A percentile compares a stretch with the other conserved stretches of the same genome.
Evolutionary conservation across 2,113 vertebrate genomes (phyloP).

Genomic region (Parus major): DNA sequence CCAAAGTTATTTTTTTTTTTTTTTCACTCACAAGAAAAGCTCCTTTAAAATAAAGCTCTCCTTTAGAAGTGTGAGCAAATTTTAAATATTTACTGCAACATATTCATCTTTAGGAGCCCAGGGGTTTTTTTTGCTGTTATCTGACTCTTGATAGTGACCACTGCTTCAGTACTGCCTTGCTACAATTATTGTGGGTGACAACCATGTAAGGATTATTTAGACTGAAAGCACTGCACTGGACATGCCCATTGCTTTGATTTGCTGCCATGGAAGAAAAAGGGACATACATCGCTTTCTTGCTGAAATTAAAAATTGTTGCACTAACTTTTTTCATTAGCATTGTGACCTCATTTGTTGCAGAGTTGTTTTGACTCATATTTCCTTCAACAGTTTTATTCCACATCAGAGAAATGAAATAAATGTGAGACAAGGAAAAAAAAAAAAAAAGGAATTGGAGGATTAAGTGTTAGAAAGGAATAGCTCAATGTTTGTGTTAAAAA

Average conservation of each 20-base stretch:
- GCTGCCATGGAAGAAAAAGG: not conserved
- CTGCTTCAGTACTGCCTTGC: not conserved
- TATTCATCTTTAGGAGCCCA: not conserved
- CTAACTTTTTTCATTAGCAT: constrained; percentile 40
- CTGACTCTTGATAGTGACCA: not conserved
- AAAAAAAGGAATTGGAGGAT: not conserved
- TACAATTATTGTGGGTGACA: not conserved
- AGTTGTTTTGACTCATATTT: not conserved
- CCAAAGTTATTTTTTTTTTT: not conserved
- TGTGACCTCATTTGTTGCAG: not conserved
- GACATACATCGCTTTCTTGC: not conserved
- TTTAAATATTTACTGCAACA: not conserved
- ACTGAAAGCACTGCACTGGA: constrained; percentile 1
- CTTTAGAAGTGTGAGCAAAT: not conserved
- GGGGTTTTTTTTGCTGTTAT: not conserved
- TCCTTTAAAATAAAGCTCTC: not conserved
- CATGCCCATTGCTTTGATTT: not conserved
- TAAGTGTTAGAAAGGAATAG: not conserved
- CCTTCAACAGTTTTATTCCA: not conserved
- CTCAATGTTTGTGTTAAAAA: not conserved
- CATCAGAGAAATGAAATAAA: not conserved
- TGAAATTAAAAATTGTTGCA: not conserved
- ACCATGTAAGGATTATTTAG: not conserved
- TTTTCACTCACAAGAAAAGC: not conserved
- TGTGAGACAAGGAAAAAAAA: not conserved